Evolutionary conservation across 2,113 vertebrate genomes (phyloP).

Genomic region (Rhineura floridana): DNA sequence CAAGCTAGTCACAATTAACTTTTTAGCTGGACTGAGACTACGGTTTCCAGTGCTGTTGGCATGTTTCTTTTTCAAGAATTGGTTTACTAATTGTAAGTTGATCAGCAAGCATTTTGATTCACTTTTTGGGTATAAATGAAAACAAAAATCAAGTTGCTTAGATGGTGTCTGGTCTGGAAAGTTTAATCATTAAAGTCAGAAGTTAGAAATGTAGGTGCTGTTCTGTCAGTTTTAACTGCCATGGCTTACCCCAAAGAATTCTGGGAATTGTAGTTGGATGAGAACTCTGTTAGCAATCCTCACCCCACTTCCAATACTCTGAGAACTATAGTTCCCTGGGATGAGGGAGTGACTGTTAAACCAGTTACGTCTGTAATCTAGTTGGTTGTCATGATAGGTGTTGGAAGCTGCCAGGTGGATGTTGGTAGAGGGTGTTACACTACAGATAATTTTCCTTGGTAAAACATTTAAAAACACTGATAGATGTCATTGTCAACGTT

Average conservation of each 20-base stretch:
- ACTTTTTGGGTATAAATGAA: background rate
- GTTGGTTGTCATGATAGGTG: background rate
- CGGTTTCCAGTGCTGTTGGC: background rate
- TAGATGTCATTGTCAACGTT: background rate
- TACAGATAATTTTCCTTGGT: background rate
- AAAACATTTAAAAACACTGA: no score
- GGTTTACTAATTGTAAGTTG: background rate
- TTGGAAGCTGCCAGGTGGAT: background rate
- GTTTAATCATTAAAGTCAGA: background rate
- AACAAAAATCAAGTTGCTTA: background rate
- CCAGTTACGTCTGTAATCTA: background rate
- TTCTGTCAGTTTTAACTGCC: background rate
- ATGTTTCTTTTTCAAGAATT: background rate
- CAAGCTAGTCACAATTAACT: background rate
- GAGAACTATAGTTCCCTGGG: background rate
- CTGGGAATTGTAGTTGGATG: background rate
- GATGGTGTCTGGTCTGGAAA: background rate
- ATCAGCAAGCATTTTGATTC: background rate
- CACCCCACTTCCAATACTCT: background rate
- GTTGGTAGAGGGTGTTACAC: background rate
- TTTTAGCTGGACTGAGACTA: no score
- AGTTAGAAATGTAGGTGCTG: background rate
- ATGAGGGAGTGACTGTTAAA: background rate
- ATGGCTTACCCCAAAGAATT: background rate
- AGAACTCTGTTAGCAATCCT: background rate